These are phyloP conservation scores for Ischnus inquisitorius DNA, from an alignment of 2,888 invertebrate genomes.

Conservation along the genomic window DNA sequence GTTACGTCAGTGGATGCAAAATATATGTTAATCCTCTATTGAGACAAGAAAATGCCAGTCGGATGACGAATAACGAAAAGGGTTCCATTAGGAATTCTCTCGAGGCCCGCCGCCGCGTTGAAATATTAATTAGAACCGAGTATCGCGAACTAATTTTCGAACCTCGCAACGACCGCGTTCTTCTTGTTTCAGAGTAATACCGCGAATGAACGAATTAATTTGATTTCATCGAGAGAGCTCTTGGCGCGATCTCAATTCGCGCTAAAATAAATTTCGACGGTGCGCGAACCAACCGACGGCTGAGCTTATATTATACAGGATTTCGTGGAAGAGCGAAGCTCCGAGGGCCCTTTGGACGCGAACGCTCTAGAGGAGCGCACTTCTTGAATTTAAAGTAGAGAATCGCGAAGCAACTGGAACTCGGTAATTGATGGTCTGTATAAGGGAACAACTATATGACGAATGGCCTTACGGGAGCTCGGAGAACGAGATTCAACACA, in stretches of 20 bases:
- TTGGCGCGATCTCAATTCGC: slow-evolving; percentile 44
- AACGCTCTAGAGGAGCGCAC: slow-evolving; percentile 32
- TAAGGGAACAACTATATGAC: slow-evolving; percentile 45
- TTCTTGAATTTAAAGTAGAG: slow-evolving; percentile 67
- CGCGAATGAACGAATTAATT: slow-evolving; percentile 48
- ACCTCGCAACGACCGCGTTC: neutral
- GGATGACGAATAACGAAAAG: neutral
- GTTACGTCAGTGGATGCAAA: slow-evolving; percentile 3
- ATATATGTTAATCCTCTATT: neutral
- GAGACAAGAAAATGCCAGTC: neutral
- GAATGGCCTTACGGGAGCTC: slow-evolving; percentile 33
- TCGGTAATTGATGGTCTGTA: slow-evolving; percentile 60
- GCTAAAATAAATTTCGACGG: slow-evolving; percentile 15
- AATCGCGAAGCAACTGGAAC: slow-evolving; percentile 50
- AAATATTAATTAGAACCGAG: slow-evolving; percentile 44
- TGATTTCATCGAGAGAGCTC: neutral
- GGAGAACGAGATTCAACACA: neutral
- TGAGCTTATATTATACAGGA: slow-evolving; percentile 41
- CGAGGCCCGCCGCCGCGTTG: neutral
- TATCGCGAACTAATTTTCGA: slow-evolving; percentile 30
- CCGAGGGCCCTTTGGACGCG: slow-evolving; percentile 6
- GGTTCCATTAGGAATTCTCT: neutral
- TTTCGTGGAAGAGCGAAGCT: slow-evolving; percentile 56
- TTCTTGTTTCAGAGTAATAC: slow-evolving; percentile 8
- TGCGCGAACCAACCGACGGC: slow-evolving; percentile 7